Evolutionary conservation across 2,113 vertebrate genomes (phyloP).

Genomic region (Saiga tatarica): DNA sequence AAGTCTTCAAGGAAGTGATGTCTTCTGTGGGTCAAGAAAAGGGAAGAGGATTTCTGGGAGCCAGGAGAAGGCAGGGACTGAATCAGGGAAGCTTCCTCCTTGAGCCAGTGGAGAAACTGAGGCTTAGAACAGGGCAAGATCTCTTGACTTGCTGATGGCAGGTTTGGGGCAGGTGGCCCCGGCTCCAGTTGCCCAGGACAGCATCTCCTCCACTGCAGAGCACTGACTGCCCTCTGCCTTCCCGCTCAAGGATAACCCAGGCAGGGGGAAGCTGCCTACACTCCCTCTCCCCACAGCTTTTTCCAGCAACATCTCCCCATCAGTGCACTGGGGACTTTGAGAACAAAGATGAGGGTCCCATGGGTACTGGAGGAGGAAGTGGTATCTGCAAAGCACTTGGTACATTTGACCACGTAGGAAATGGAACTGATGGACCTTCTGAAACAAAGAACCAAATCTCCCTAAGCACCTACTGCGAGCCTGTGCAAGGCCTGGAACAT

Average conservation of each 20-base stretch:
- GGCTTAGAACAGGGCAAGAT: neutral
- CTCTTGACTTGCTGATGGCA: neutral
- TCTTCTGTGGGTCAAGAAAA: conserved; percentile 58
- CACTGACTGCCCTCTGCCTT: neutral
- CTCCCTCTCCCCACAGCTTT: neutral
- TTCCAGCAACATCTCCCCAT: neutral
- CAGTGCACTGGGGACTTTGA: neutral
- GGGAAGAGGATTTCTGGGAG: conserved; percentile 50
- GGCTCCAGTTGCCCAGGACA: neutral
- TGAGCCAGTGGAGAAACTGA: neutral
- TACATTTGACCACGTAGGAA: neutral
- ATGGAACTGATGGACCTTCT: neutral
- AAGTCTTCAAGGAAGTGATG: conserved; percentile 71
- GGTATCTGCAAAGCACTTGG: neutral
- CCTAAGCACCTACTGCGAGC: neutral
- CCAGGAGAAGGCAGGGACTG: neutral
- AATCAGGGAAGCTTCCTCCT: neutral
- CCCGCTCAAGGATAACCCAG: neutral
- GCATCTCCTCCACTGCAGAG: neutral
- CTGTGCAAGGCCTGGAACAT: neutral
- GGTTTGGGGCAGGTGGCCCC: too few species aligned
- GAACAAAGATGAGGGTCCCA: neutral
- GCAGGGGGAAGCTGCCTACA: neutral
- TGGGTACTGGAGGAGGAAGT: neutral
- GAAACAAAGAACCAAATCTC: neutral